Evolutionary conservation across 1,140 invertebrate species (phyloP), one percentile per base, ranked within the genome.

Genomic region (Leucophenga varia): DNA sequence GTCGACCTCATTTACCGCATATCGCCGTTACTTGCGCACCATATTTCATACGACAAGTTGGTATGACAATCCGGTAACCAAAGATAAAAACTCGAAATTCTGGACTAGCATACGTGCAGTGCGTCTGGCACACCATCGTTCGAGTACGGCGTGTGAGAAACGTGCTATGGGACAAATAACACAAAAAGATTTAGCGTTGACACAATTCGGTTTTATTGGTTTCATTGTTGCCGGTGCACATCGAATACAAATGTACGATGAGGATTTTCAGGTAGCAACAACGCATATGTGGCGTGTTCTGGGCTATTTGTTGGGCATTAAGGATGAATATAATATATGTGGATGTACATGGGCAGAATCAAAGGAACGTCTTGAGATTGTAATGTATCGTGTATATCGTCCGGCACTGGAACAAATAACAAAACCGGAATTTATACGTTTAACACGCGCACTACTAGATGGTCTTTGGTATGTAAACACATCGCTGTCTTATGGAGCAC

Each of bases 201-300:
- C 93, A 0, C 89, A 90, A 65, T 92, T 90, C 57, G 89, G 88
- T 8, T 95, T 96, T 60, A 84, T 95, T 54, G 92, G 91, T 2
- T 84, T 87, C 39, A 80, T 84, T 1, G 57, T 92, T 0, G 50
- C 89, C 3, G 82, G 83, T 31, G 82, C 86, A 0, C 74, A 85
- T 35, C 71, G 81, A 22, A 78, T 91, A 21, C 87, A 89, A 1
- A 75, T 92, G 2, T 35, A 78, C 10, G 78, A 77, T 14, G 56
- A 78, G 8, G 79, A 84, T 18, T 86, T 88, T 40, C 59, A 87
- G n/a, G 84, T 89, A 38, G 85, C 84, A n/a, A 85, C 90, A 39
- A 72, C 89, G 2, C 90, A 95, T 67, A 84, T 93, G 56, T 95
- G 91, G 91, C 79, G 83, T 32, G 85, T 89, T 1, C 83, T 94